Conservation (phyloP, 2,113 vertebrate species). For the Pardalotus punctatus region DNA sequence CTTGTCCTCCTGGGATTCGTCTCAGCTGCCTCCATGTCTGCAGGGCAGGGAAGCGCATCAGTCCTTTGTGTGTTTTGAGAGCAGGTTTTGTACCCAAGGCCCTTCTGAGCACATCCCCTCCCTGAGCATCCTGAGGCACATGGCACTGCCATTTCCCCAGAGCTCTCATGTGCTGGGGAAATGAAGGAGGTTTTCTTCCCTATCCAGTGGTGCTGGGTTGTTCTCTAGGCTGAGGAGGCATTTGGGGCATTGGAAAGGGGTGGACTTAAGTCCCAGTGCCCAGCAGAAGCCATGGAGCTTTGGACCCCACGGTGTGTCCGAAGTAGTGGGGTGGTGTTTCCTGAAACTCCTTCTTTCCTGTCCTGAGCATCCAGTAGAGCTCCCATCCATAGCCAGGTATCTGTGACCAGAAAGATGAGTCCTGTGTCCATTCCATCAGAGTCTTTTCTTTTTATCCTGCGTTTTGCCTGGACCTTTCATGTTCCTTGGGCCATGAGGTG, state of each 20-base stretch:
- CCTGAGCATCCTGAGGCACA: neutral
- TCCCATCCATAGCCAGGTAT: neutral
- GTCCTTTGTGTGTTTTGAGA: neutral
- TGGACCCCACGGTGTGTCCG: neutral
- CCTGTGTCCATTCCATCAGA: neutral
- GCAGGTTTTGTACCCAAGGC: neutral
- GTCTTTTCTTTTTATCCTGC: neutral
- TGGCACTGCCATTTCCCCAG: neutral
- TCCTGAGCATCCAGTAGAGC: neutral
- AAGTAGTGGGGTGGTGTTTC: neutral
- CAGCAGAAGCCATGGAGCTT: neutral
- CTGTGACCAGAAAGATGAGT: neutral
- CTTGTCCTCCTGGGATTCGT: neutral
- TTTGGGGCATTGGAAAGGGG: neutral
- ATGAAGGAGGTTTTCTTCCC: neutral
- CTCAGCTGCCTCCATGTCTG: neutral
- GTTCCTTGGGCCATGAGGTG: neutral
- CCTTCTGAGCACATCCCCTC: neutral
- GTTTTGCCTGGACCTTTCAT: neutral
- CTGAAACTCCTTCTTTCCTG: neutral
- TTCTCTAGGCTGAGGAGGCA: neutral
- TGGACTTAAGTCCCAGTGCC: too few species aligned
- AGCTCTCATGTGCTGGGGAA: neutral
- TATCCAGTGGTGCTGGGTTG: neutral
- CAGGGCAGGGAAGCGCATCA: neutral